These are phyloP conservation scores for Onychomys torridus DNA, from an alignment of 2,797 vertebrate species.

Conservation along the genomic window DNA sequence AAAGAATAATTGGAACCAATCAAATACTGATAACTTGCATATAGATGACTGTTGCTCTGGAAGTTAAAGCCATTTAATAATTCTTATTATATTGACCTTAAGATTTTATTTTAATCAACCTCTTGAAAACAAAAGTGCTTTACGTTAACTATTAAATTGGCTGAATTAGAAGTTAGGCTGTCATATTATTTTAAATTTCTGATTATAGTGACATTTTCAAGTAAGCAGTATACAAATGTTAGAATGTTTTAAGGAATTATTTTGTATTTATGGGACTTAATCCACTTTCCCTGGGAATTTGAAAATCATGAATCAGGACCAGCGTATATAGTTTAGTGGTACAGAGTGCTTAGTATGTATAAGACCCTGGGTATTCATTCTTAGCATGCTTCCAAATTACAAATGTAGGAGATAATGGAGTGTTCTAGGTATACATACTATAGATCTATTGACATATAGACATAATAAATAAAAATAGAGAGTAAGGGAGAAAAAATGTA, in stretches of 20 bases:
- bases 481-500: not conserved
- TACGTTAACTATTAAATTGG: conserved; percentile 12
- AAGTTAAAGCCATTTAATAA: conserved; percentile 69
- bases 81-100: conserved; percentile 67
- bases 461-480: not conserved
- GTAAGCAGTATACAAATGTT: not conserved
- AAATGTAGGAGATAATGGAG: not conserved
- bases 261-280: not conserved
- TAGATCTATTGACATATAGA: conserved; percentile 35
- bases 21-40: conserved; percentile 79
- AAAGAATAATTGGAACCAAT: conserved; percentile 84
- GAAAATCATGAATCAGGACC: conserved; percentile 2
- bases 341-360: not conserved
- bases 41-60: conserved; percentile 73
- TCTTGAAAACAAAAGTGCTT: conserved; percentile 48
- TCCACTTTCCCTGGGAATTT: not conserved
- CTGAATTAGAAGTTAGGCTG: conserved; percentile 62
- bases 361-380: too few relatives aligned
- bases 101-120: conserved; percentile 74
- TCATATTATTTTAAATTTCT: conserved; percentile 69
- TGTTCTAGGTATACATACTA: not conserved
- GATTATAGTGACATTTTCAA: conserved; percentile 24
- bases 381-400: not conserved
- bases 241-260: conserved; percentile 11
- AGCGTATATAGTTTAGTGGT: not conserved